Evolutionary conservation across 2,113 vertebrate genomes (phyloP), one percentile per base, ranked within the genome.

Genomic region (Sinocyclocheilus anshuiensis): DNA sequence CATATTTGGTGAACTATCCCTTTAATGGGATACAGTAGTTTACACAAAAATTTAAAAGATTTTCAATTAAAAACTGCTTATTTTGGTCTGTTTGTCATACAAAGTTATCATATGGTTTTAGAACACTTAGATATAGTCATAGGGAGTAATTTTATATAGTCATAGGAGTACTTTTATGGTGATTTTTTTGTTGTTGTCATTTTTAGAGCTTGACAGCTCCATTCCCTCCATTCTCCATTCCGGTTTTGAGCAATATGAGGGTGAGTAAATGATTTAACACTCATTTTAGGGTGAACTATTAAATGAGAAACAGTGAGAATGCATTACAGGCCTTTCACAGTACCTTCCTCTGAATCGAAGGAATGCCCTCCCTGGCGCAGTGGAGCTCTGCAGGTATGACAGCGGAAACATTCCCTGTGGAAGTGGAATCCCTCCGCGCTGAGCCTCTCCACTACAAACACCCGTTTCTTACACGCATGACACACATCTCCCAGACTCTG

Each of bases 351-450:
- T 6, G 94, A 92, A 93, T 97, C 96, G 57, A 98, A 99, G 82
- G 96, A 94, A 0, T 99, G 97, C 24, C 94, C 94, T 22, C 97
- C 96, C 90, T 97, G 93, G 20, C 95, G 94, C 88, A 99, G 93
- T 1, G 96, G 93, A 20, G 95, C 94, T 59, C 93, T 92, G 26
- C 98, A 99, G 87, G 96, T 86, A 2, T 95, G 94, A 87, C 98
- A 99, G 93, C 96, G 96, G 91, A 99, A 99, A 86, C 98, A 99
- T 87, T 99, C 98, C 11, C 97, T 94, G 87, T 99, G 98, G 92
- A 99, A 99, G 93, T 96, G 98, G 84, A 97, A 94, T 0, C 98
- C 98, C 88, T 99, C 98, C 0, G 97, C 96, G 4, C 97, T 96
- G 89, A 98, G 94, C 53, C 97, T 91, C 93, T 99, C 98, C 94